These are phyloP conservation scores for Ceraclea dissimilis DNA, from an alignment of 2,888 invertebrate genomes.

Conservation along the genomic window DNA sequence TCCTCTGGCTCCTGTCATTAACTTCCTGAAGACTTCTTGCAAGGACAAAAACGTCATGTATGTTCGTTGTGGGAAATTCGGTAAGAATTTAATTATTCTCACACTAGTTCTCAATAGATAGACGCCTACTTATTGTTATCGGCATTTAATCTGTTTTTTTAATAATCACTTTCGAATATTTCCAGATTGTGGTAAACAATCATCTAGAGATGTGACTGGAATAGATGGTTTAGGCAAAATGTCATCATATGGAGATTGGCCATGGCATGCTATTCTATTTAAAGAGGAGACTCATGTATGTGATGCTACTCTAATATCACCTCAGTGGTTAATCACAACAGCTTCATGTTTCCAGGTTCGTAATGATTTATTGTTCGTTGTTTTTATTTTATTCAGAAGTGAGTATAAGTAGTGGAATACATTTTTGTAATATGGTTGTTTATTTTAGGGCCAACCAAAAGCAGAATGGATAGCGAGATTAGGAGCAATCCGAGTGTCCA, in stretches of 20 bases:
- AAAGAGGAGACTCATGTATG: conserved; percentile 82
- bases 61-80: conserved; percentile 69
- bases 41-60: conserved; percentile 69
- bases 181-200: conserved; percentile 63
- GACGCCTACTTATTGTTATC: too few relatives aligned
- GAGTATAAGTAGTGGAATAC: too few relatives aligned
- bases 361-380: neutral
- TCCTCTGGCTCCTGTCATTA: conserved; percentile 72
- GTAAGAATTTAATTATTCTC: conserved; percentile 40
- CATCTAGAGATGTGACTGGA: conserved; percentile 43
- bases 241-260: conserved; percentile 80
- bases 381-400: neutral
- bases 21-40: conserved; percentile 71
- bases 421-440: too few relatives aligned
- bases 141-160: too few relatives aligned
- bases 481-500: conserved; percentile 67
- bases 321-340: conserved; percentile 79
- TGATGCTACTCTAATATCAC: conserved; percentile 76
- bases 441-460: conserved; percentile 65
- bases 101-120: too few relatives aligned
- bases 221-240: conserved; percentile 59
- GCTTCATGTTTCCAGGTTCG: conserved; percentile 72
- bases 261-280: conserved; percentile 82
- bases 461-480: conserved; percentile 80
- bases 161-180: too few relatives aligned